A percentile compares a stretch with the other conserved stretches of the same genome.
phyloP scores from a whole-genome alignment of 2,797 vertebrate genomes.

The Clarias platycephalus region DNA sequence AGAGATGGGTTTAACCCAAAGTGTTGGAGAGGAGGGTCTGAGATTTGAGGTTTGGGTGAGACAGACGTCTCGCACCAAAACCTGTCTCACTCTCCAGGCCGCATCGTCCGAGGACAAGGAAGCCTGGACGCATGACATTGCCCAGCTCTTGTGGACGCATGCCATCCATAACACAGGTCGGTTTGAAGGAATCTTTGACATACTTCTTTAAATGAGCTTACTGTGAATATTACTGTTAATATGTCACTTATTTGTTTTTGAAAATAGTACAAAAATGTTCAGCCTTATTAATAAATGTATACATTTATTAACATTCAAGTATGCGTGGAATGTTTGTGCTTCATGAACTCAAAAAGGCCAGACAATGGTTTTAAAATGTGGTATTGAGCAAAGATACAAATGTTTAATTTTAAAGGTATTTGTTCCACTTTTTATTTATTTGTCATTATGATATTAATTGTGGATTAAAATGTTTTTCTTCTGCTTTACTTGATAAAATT shows the following conservation, averaged over 20 bases:
- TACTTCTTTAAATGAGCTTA: background rate
- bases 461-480: too few species aligned
- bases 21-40: slow-evolving; percentile 80
- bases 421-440: background rate
- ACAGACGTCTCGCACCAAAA: slow-evolving; percentile 75
- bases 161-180: slow-evolving; percentile 87
- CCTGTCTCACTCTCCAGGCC: slow-evolving; percentile 83
- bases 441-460: background rate
- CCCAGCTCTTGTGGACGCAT: slow-evolving; percentile 88
- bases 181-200: background rate
- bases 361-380: background rate
- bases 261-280: background rate
- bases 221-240: too few species aligned
- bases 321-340: background rate
- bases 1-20: slow-evolving; percentile 90
- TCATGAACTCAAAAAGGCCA: background rate
- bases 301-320: background rate
- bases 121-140: slow-evolving; percentile 83
- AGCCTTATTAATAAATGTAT: background rate
- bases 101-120: slow-evolving; percentile 69
- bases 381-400: background rate
- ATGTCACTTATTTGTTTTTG: background rate
- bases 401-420: background rate
- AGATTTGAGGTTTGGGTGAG: slow-evolving; percentile 89
- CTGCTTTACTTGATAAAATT: background rate